Percentiles rank a stretch among this genome's conserved stretches.
phyloP scores from a whole-genome alignment of 2,113 vertebrate species.

The Gobiocypris rarus region DNA sequence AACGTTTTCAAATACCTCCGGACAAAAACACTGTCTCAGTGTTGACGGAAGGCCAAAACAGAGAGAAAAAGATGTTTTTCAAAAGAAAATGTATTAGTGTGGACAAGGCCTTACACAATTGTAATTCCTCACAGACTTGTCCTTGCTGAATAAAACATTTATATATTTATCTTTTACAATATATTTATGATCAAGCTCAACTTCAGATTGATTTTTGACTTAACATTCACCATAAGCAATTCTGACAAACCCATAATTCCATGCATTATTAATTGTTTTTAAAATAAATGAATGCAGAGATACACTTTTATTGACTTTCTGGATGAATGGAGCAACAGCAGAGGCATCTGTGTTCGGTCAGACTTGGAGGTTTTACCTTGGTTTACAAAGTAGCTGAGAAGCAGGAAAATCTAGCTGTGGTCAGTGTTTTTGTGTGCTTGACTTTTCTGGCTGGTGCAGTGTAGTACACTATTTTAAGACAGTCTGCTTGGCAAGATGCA shows the following conservation, averaged over 20 bases:
- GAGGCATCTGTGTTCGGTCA: not conserved
- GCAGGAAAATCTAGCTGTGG: conserved; percentile 67
- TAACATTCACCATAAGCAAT: not conserved
- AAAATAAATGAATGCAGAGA: not conserved
- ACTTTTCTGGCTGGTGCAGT: conserved; percentile 53
- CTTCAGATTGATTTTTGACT: conserved; percentile 14
- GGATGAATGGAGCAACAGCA: not conserved
- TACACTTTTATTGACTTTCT: conserved; percentile 9
- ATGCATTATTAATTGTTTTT: conserved; percentile 20
- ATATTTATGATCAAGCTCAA: not conserved
- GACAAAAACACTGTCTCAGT: too few species aligned
- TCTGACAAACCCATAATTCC: not conserved
- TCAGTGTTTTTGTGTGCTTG: conserved; percentile 67
- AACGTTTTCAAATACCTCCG: too few species aligned
- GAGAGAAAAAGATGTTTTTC: too few species aligned
- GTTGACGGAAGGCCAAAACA: too few species aligned
- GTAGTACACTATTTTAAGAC: conserved; percentile 73
- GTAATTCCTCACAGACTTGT: not conserved
- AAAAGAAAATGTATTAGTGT: too few species aligned
- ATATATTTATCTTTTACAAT: not conserved
- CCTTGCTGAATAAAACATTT: conserved; percentile 1
- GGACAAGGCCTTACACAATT: not conserved
- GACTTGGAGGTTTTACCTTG: conserved; percentile 28
- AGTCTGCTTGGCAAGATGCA: conserved; percentile 74
- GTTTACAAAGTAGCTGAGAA: conserved; percentile 49